phyloP scores from a whole-genome alignment of 2,888 invertebrate species.

The Acrobasis consociella region DNA sequence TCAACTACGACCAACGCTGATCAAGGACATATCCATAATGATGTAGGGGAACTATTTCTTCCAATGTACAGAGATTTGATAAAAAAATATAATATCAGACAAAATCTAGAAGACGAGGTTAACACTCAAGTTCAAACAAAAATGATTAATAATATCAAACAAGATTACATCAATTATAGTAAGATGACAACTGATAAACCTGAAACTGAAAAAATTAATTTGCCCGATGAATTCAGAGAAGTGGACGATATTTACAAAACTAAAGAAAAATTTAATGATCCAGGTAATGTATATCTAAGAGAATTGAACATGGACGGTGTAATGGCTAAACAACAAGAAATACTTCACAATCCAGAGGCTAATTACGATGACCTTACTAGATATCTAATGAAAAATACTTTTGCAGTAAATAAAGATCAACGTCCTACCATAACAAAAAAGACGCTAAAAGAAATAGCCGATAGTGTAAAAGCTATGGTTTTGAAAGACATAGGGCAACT shows the following conservation, averaged over 20 bases:
- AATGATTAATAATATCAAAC: not conserved
- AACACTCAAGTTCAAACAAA: not conserved
- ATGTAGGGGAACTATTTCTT: constrained; percentile 2
- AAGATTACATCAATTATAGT: not conserved
- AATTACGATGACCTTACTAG: not conserved
- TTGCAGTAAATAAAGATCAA: constrained; percentile 9
- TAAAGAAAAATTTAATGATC: constrained; percentile 21
- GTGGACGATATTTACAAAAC: constrained; percentile 17
- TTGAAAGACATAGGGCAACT: constrained; percentile 54
- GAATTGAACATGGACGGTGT: not conserved
- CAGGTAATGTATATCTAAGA: not conserved
- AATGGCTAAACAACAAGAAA: constrained; percentile 1
- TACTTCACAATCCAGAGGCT: not conserved
- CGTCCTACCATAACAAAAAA: constrained; percentile 29
- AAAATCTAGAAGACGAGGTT: not conserved
- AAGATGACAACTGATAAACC: not conserved
- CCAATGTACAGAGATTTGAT: constrained; percentile 9
- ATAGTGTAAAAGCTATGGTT: constrained; percentile 57
- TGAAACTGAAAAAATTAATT: not conserved
- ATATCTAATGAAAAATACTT: not conserved
- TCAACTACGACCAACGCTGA: constrained; percentile 22
- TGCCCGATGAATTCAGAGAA: not conserved
- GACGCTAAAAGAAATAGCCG: constrained; percentile 57
- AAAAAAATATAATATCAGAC: not conserved
- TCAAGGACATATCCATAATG: constrained; percentile 10